Base-by-base conservation (phyloP, 2,888 invertebrate genomes). In the Orthosia gothica region DNA sequence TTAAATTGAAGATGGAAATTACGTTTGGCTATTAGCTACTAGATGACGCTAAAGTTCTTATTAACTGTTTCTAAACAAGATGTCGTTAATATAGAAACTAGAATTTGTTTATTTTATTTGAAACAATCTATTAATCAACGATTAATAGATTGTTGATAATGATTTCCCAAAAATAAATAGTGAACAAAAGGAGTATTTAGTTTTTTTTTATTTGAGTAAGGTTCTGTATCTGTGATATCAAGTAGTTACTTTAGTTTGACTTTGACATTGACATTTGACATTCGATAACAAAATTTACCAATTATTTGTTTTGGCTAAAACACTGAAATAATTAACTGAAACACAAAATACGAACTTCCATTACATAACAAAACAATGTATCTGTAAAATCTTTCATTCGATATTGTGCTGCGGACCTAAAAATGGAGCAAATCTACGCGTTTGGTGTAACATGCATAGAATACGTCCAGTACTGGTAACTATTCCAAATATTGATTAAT, bases 361-460 rank as follows among this genome's bases (percentile, higher is more conserved):
- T 78, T 82, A 82, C 58, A 72, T 81, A 72, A 77, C 66, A 40
- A 13, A n/a, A 70, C 11, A 54, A 82, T 80, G 72, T 47, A 40
- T 59, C 9, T 47, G 1, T 69, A 58, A 76, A 59, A 47, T 11
- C 0, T 9, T 3, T 47, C 15, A 23, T 9, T 20, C 18, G 40
- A 47, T 26, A 50, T 13, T 32, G 68, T 58, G 13, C n/a, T 74
- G 89, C 61, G 71, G 23, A 15, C 15, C 55, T 13, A 23, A 55
- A 55, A 15, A 95, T 95, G 95, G 95, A 96, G 78, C 93, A 92
- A 59, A 57, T 96, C 0, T 94, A 95, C 89, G 95, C 93, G 0
- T 79, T 95, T 15, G 96, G 95, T 5, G 89, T 96, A 0, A 76
- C 89, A 5, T 90, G 91, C 62, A 95, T 95, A 18, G 91, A 95